phyloP scores from a whole-genome alignment of 2,888 invertebrate genomes.

The Brassicogethes aeneus region DNA sequence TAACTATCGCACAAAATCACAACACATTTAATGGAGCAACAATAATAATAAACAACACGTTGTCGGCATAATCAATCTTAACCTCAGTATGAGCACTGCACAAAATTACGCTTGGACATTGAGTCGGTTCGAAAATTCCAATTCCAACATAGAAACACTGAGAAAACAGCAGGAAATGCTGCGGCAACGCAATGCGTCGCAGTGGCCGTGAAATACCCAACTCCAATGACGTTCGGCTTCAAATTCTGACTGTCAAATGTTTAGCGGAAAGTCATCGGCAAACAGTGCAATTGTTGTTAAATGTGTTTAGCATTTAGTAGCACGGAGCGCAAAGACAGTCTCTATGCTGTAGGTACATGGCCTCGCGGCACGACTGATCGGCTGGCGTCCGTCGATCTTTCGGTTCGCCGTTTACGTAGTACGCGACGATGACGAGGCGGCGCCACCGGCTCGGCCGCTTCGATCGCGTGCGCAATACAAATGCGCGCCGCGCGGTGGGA shows the following conservation, averaged over 20 bases:
- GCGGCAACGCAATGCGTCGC: no score
- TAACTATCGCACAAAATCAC: neutral
- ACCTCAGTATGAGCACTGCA: no score
- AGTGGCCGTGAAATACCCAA: no score
- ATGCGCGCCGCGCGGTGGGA: slow-evolving; percentile 16
- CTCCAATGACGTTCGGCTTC: slow-evolving; percentile 13
- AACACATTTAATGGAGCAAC: neutral
- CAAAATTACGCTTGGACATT: slow-evolving; percentile 10
- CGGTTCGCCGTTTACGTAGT: slow-evolving; percentile 17
- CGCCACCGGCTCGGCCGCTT: slow-evolving; percentile 30
- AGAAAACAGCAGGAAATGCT: no score
- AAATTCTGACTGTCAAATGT: slow-evolving; percentile 1
- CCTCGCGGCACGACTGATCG: slow-evolving; percentile 35
- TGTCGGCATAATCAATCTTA: slow-evolving; percentile 17
- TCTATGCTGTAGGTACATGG: slow-evolving; percentile 16
- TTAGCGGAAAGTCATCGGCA: slow-evolving; percentile 3
- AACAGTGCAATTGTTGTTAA: slow-evolving; percentile 1
- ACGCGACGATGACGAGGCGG: slow-evolving; percentile 24
- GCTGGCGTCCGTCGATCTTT: slow-evolving; percentile 9
- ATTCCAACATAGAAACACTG: no score
- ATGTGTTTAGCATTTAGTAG: no score
- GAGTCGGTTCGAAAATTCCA: no score
- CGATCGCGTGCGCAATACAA: slow-evolving; percentile 33
- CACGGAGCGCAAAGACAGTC: slow-evolving; percentile 10
- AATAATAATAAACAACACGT: slow-evolving; percentile 8